phyloP scores from a whole-genome alignment of 2,888 invertebrate species.

The Ellobium chinense region DNA sequence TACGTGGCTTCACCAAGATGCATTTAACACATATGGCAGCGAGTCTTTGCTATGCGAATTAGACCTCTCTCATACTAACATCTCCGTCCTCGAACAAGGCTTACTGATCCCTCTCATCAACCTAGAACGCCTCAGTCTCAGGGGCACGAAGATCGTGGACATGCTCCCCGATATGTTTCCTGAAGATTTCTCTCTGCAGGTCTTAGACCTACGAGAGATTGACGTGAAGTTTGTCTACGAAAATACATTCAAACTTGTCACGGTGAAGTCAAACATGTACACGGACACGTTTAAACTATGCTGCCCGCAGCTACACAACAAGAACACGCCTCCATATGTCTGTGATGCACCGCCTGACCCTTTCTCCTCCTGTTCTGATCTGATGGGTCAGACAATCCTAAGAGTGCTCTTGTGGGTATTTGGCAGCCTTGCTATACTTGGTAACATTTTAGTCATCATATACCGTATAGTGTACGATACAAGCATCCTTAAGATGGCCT shows the following conservation, averaged over 20 bases:
- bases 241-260: constrained; percentile 7
- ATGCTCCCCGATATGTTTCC: constrained; percentile 32
- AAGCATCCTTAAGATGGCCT: constrained; percentile 48
- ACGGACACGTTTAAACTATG: constrained; percentile 36
- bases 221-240: neutral
- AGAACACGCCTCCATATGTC: constrained; percentile 4
- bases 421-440: constrained; percentile 54
- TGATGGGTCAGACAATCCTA: constrained; percentile 55
- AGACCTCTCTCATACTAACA: constrained; percentile 35
- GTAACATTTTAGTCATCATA: constrained; percentile 54
- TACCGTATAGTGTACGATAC: constrained; percentile 58
- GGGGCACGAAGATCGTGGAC: constrained; percentile 14
- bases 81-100: neutral
- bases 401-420: constrained; percentile 56
- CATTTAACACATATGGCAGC: constrained; percentile 23
- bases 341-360: constrained; percentile 53
- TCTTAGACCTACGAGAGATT: constrained; percentile 26
- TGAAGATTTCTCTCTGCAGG: constrained; percentile 2
- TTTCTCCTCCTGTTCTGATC: constrained; percentile 60
- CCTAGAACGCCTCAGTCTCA: neutral
- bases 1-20: constrained; percentile 8
- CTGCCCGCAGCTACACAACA: constrained; percentile 35
- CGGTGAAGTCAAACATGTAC: neutral
- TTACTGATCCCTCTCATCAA: constrained; percentile 14
- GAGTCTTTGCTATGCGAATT: constrained; percentile 1